Percentiles rank a stretch among this genome's conserved stretches.
Conservation (phyloP, 2,113 vertebrate species). For the Lichenostomus cassidix region DNA sequence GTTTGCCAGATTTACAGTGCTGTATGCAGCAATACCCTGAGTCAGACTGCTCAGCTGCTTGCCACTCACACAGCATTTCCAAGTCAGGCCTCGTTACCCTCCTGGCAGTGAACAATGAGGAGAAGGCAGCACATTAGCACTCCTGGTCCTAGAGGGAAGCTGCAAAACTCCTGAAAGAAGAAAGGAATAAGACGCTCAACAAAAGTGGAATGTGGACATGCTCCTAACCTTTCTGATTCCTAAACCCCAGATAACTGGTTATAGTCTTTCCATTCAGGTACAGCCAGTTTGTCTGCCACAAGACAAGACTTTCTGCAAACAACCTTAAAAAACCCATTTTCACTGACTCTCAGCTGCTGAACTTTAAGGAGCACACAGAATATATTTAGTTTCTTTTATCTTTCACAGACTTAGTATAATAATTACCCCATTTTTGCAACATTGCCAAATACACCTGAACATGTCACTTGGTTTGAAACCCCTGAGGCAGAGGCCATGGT, state of each 20-base stretch:
- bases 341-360: not conserved
- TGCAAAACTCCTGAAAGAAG: not conserved
- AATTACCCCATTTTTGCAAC: not conserved
- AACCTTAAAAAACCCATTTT: not conserved
- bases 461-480: not conserved
- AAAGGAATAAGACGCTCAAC: not conserved
- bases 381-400: not conserved
- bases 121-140: not conserved
- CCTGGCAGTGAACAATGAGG: not conserved
- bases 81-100: slow-evolving; percentile 36
- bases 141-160: not conserved
- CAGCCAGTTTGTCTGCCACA: not conserved
- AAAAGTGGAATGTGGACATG: not conserved
- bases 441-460: not conserved
- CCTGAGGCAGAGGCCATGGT: not conserved
- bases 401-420: not conserved
- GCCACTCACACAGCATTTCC: slow-evolving; percentile 10
- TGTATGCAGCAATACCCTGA: not conserved
- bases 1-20: slow-evolving; percentile 37
- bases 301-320: not conserved
- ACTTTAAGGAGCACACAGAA: not conserved
- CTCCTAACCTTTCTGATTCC: not conserved
- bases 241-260: not conserved
- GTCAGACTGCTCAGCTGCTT: slow-evolving; percentile 34
- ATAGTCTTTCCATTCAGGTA: not conserved